Evolutionary conservation across 2,888 invertebrate genomes (phyloP), one percentile per base, ranked within the genome.

Genomic region (Mellilla xanthometata): DNA sequence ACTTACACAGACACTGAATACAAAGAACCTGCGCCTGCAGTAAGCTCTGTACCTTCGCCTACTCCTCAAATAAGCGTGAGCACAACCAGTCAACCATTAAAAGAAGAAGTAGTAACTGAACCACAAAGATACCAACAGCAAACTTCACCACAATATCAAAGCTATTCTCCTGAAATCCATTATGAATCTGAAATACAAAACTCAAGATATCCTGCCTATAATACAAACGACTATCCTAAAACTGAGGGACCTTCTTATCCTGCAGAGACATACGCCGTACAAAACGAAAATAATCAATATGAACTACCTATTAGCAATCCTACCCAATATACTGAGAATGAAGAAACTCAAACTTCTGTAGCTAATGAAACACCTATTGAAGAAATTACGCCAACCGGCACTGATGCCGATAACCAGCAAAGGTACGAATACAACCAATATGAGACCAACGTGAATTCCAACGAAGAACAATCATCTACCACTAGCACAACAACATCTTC

Each of bases 101-200:
- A 63, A 60, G 65, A 68, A 47, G 66, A 76, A 61, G 47, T 63
- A n/a, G 62, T 68, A 2, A 79, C 75, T 3, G 73, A 80, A 49
- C 72, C 72, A 56, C 68, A 69, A 40, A 62, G 62, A n/a, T 70
- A 76, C 41, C 61, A 71, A 39, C 73, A 74, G 44, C 70, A 73
- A 23, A 67, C 79, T 7, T 67, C 81, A 2, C 80, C 79, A 8
- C 75, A 65, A 51, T 83, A 85, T 52, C 83, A 83, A 60, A 81
- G 71, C 46, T 86, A 85, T 49, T 72, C 70, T 7, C 87, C 86
- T 9, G 88, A 88, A 73, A 80, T 85, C 47, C 83, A 87, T 42
- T 81, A 83, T 33, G 76, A 82, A 56, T 71, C 81, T 12, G 81
- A 81, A 60, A 63, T 68, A 13, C 72, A 68, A 30, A 76, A 72